These are phyloP conservation scores for Telmatherina bonti DNA, from an alignment of 2,797 vertebrate species.

Conservation along the genomic window DNA sequence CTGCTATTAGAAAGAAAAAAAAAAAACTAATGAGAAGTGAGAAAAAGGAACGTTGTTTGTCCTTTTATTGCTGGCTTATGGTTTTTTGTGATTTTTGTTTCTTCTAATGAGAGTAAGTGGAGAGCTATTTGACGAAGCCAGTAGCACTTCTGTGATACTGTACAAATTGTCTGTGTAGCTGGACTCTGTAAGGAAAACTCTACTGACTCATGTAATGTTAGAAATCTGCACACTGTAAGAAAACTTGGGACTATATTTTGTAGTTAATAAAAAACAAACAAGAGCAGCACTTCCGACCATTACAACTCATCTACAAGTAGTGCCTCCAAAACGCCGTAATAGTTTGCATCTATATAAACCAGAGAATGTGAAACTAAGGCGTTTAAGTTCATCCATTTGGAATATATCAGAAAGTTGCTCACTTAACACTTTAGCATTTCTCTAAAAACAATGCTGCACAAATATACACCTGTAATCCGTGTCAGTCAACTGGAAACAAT, in stretches of 20 bases:
- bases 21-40: neutral
- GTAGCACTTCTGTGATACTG: neutral
- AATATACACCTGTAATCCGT: slow-evolving; percentile 4
- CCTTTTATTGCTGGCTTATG: neutral
- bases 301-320: too few relatives aligned
- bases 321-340: too few relatives aligned
- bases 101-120: slow-evolving; percentile 3
- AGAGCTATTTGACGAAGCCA: slow-evolving; percentile 28
- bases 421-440: slow-evolving; percentile 33
- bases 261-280: too few relatives aligned
- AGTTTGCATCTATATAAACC: slow-evolving; percentile 3
- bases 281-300: too few relatives aligned
- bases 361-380: slow-evolving; percentile 52
- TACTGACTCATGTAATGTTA: too few relatives aligned
- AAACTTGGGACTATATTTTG: too few relatives aligned
- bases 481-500: neutral
- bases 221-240: too few relatives aligned
- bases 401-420: slow-evolving; percentile 29
- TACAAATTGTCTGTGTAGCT: neutral
- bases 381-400: slow-evolving; percentile 29
- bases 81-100: neutral
- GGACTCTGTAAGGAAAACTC: neutral
- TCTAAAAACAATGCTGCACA: slow-evolving; percentile 31
- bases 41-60: neutral
- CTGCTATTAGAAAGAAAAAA: too few relatives aligned